phyloP scores from a whole-genome alignment of 2,113 vertebrate species.

The Leptodactylus fuscus region DNA sequence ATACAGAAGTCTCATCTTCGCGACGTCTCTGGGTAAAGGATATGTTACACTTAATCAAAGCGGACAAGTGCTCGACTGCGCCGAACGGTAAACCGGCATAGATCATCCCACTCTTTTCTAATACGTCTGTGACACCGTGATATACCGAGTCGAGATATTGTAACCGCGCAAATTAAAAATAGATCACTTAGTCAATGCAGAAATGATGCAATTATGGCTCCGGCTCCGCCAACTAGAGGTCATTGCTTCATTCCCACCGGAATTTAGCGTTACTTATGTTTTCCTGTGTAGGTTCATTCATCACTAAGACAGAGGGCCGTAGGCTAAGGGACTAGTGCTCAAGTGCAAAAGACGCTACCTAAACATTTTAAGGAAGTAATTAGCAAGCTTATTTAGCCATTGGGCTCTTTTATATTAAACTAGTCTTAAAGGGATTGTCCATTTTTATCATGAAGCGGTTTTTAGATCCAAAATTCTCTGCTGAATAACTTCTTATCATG shows the following conservation, averaged over 20 bases:
- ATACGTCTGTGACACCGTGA: constrained; percentile 8
- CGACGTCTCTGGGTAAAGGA: constrained; percentile 31
- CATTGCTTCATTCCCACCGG: not conserved
- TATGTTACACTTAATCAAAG: constrained; percentile 57
- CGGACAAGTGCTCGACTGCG: constrained; percentile 27
- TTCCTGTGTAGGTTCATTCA: constrained; percentile 3
- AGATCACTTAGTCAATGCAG: constrained; percentile 26
- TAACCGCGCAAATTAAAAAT: constrained; percentile 31
- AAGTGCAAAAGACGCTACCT: not conserved
- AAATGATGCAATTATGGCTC: constrained; percentile 15
- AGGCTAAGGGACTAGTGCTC: not conserved
- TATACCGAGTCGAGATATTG: not conserved
- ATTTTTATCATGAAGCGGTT: no score
- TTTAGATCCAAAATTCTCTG: no score
- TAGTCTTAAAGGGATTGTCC: not conserved
- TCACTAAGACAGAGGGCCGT: not conserved
- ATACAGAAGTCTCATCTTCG: constrained; percentile 42
- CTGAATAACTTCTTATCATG: no score
- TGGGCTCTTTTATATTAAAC: not conserved
- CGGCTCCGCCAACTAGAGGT: not conserved
- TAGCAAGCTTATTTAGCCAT: not conserved
- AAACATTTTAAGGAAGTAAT: not conserved
- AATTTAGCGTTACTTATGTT: not conserved
- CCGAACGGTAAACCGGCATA: constrained; percentile 7
- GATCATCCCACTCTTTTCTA: constrained; percentile 23